A percentile compares a stretch with the other conserved stretches of the same genome.
phyloP scores from a whole-genome alignment of 1,140 invertebrate genomes.

The Anastatus disparis region DNA sequence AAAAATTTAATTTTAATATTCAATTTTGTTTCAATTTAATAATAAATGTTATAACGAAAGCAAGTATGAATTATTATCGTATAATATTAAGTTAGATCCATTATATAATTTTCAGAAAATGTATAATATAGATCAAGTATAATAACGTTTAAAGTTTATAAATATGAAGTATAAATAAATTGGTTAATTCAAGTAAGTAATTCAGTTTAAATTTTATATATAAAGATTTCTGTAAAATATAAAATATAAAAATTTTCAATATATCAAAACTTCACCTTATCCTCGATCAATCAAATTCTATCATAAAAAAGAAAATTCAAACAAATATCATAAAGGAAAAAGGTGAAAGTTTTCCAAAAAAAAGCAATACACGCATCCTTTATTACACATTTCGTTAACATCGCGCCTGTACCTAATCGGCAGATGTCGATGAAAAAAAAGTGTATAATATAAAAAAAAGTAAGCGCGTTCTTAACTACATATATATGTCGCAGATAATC shows the following conservation, averaged over 20 bases:
- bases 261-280: not conserved
- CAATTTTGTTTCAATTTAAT: not conserved
- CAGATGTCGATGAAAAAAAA: constrained; percentile 14
- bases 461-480: not conserved
- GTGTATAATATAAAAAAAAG: too few relatives aligned
- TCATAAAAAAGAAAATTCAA: too few relatives aligned
- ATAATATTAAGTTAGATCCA: too few relatives aligned
- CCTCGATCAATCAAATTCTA: not conserved
- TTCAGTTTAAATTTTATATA: not conserved
- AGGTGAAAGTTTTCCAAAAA: not conserved
- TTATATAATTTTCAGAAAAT: too few relatives aligned
- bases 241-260: too few relatives aligned
- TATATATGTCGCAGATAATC: not conserved
- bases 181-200: not conserved
- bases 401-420: not conserved
- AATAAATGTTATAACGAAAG: not conserved
- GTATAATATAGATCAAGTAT: too few relatives aligned
- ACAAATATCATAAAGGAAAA: not conserved
- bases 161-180: too few relatives aligned
- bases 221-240: not conserved
- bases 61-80: not conserved
- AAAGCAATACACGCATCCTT: not conserved
- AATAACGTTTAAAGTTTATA: too few relatives aligned
- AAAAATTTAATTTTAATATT: too few relatives aligned
- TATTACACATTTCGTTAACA: constrained; percentile 11